Percentiles rank a stretch among this genome's conserved stretches.
These are phyloP conservation scores for Mus spretus DNA, from an alignment of 2,797 vertebrate species.

Conservation along the genomic window DNA sequence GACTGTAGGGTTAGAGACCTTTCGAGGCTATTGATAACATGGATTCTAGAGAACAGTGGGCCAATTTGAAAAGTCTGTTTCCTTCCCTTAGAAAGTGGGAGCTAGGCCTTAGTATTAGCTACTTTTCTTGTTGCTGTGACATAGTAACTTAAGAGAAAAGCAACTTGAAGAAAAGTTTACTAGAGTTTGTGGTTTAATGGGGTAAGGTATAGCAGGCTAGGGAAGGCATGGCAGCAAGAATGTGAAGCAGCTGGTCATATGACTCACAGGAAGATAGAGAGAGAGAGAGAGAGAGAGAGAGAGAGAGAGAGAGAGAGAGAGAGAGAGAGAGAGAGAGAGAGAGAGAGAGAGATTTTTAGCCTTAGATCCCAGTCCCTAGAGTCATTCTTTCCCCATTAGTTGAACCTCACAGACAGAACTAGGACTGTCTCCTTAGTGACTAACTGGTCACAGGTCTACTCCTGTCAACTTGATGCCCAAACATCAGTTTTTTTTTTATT, in stretches of 20 bases:
- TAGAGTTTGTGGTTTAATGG: neutral
- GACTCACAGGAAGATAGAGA: no score
- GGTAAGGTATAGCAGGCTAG: no score
- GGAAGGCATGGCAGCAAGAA: neutral
- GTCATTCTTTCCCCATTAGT: neutral
- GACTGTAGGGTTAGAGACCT: neutral
- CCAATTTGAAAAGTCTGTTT: constrained; percentile 10
- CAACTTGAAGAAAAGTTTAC: neutral
- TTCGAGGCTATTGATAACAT: neutral
- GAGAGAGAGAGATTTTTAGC: neutral
- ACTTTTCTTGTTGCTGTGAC: neutral
- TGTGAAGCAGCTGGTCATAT: neutral
- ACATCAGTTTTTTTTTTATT: neutral
- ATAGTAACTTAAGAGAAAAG: neutral
- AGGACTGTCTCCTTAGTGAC: neutral
- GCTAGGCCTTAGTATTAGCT: no score
- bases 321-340: no score
- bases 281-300: no score
- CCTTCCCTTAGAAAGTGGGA: neutral
- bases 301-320: no score
- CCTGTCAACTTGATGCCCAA: neutral
- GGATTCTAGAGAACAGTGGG: neutral
- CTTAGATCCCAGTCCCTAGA: neutral
- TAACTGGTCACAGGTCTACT: neutral
- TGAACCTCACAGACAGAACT: neutral